Evolutionary conservation across 2,888 invertebrate genomes (phyloP).

Genomic region (Tiliacea aurago): DNA sequence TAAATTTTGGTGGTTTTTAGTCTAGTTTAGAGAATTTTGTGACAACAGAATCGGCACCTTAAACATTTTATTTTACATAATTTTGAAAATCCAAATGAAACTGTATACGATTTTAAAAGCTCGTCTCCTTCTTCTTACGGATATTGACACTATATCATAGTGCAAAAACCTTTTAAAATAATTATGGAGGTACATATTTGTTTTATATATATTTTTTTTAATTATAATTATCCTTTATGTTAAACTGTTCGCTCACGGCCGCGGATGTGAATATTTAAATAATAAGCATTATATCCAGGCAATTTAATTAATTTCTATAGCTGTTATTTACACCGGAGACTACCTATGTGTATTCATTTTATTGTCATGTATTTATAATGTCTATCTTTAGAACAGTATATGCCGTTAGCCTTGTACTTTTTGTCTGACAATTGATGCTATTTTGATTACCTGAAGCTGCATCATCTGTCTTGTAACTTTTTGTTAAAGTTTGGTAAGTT

Average conservation of each 20-base stretch:
- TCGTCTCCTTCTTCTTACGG: neutral
- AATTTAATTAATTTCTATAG: slow-evolving; percentile 30
- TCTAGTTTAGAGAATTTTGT: no score
- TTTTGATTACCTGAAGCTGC: neutral
- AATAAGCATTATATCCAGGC: slow-evolving; percentile 33
- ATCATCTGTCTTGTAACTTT: neutral
- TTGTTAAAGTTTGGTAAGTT: neutral
- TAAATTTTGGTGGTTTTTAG: no score
- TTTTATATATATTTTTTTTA: slow-evolving; percentile 46
- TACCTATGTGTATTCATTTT: slow-evolving; percentile 17
- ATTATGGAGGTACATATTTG: neutral
- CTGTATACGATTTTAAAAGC: neutral
- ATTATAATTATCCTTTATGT: slow-evolving; percentile 38
- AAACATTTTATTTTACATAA: no score
- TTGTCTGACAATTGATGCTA: slow-evolving; percentile 9
- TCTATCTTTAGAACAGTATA: slow-evolving; percentile 14
- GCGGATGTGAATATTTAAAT: slow-evolving; percentile 46
- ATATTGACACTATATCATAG: slow-evolving; percentile 29
- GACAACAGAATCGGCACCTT: no score
- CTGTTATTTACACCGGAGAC: slow-evolving; percentile 22
- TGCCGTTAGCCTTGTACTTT: neutral
- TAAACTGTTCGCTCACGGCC: slow-evolving; percentile 25
- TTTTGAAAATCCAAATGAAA: neutral
- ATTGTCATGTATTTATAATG: slow-evolving; percentile 5
- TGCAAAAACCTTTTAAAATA: slow-evolving; percentile 37